Conservation (phyloP, 2,888 invertebrate species). For the Leucophenga maculata region DNA sequence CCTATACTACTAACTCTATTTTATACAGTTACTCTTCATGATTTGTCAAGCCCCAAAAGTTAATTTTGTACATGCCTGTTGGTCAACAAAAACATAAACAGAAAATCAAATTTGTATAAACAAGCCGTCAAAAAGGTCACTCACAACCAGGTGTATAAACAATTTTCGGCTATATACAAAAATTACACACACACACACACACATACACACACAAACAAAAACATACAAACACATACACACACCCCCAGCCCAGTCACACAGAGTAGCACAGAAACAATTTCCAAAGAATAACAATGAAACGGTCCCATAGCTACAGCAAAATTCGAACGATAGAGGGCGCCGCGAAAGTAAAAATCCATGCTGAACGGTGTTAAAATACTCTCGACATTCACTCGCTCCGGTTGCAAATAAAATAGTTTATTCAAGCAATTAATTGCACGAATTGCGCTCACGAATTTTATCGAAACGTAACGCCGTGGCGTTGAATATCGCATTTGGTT, state of each 20-base stretch:
- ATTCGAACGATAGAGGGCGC: no score
- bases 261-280: constrained; percentile 1
- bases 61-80: constrained; percentile 16
- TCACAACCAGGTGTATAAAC: constrained; percentile 53
- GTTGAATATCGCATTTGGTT: no score
- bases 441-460: constrained; percentile 1
- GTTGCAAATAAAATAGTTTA: constrained; percentile 11
- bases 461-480: background rate
- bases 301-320: no score
- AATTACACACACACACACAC: background rate
- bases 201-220: constrained; percentile 6
- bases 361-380: background rate
- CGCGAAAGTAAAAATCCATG: no score
- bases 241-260: no score
- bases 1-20: background rate
- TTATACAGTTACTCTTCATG: background rate
- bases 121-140: constrained; percentile 44
- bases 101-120: constrained; percentile 58
- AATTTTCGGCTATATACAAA: constrained; percentile 30
- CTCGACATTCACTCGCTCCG: background rate
- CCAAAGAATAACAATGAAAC: background rate
- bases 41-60: background rate
- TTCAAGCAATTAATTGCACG: constrained; percentile 18
- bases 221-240: constrained; percentile 9
- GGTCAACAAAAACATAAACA: constrained; percentile 35